Evolutionary conservation across 2,113 vertebrate genomes (phyloP).

Genomic region (Trochalopteron elliotii): DNA sequence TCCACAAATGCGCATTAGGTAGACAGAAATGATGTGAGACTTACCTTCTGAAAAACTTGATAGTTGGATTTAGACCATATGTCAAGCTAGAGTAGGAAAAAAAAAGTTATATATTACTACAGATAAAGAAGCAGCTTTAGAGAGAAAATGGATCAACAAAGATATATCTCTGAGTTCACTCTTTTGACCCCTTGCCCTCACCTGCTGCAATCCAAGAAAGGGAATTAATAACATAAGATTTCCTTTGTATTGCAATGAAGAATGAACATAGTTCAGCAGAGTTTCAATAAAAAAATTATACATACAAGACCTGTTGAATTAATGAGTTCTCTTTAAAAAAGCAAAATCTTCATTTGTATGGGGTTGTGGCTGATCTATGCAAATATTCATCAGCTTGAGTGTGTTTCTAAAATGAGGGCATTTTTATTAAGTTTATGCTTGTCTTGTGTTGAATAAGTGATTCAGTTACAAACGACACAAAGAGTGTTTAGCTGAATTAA

Average conservation of each 20-base stretch:
- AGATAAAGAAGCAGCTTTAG: not conserved
- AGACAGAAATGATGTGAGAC: not conserved
- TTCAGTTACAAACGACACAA: slow-evolving; percentile 58
- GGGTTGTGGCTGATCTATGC: slow-evolving; percentile 32
- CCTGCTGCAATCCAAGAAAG: not conserved
- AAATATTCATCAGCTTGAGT: slow-evolving; percentile 57
- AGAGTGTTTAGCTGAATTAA: slow-evolving; percentile 48
- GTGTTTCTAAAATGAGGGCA: slow-evolving; percentile 25
- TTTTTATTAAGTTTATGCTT: slow-evolving; percentile 28
- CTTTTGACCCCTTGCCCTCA: not conserved
- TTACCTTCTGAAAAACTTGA: slow-evolving; percentile 85
- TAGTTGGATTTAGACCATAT: slow-evolving; percentile 86
- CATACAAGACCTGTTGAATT: slow-evolving; percentile 10
- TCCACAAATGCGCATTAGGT: not conserved
- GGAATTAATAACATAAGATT: not conserved
- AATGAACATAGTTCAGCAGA: slow-evolving; percentile 14
- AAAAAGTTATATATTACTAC: not conserved
- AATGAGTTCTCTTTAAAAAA: not conserved
- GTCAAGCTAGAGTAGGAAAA: slow-evolving; percentile 70
- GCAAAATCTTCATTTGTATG: slow-evolving; percentile 51
- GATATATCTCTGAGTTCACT: not conserved
- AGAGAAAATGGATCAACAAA: not conserved
- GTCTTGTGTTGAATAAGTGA: slow-evolving; percentile 32
- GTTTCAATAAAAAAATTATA: slow-evolving; percentile 24
- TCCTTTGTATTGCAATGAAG: not conserved